A percentile compares a stretch with the other conserved stretches of the same genome.
phyloP scores from a whole-genome alignment of 2,888 invertebrate genomes.

The Cotesia congregata region DNA sequence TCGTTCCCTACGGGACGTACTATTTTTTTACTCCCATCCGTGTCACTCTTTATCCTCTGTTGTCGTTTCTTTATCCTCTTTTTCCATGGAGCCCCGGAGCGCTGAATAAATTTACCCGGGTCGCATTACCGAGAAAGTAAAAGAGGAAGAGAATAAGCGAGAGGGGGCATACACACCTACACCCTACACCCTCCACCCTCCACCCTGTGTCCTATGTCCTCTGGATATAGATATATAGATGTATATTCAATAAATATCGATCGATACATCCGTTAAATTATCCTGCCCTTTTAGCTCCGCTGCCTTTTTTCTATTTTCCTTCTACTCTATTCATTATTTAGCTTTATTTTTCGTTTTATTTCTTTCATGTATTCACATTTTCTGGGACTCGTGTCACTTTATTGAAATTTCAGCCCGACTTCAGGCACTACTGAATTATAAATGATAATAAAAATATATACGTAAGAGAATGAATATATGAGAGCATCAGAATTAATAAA shows the following conservation, averaged over 20 bases:
- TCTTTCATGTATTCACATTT: too few species aligned
- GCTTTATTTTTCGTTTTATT: not conserved
- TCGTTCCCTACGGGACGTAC: constrained; percentile 27
- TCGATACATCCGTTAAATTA: constrained; percentile 15
- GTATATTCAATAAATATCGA: constrained; percentile 24
- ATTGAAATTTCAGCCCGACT: too few species aligned
- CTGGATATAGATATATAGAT: not conserved
- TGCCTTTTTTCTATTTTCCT: not conserved
- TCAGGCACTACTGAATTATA: too few species aligned
- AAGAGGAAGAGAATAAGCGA: constrained; percentile 1
- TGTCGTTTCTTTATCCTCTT: constrained; percentile 15
- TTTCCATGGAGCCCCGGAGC: constrained; percentile 27
- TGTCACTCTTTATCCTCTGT: constrained; percentile 28
- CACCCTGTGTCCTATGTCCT: not conserved
- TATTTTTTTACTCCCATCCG: constrained; percentile 13
- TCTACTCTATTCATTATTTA: not conserved
- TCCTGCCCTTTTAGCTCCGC: constrained; percentile 4
- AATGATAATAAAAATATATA: too few species aligned
- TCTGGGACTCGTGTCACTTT: too few species aligned
- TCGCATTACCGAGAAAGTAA: constrained; percentile 7
- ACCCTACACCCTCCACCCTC: not conserved
- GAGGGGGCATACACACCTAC: not conserved
- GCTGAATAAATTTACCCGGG: constrained; percentile 35
- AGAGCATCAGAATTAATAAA: too few species aligned
- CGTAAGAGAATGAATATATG: too few species aligned